Base-by-base conservation (phyloP, 2,113 vertebrate species). In the Origma solitaria region DNA sequence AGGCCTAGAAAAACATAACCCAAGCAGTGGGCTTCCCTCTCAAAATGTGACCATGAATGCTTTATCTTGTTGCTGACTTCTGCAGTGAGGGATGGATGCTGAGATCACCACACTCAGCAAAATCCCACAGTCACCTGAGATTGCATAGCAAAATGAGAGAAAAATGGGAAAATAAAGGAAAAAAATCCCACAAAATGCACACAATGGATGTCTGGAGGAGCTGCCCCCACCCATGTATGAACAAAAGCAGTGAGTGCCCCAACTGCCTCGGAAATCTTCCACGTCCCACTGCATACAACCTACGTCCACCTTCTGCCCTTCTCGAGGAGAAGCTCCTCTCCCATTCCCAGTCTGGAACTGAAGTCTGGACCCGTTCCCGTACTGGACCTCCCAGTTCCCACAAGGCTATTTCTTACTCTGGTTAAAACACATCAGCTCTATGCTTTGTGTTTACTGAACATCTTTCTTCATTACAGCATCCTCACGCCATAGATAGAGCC, bases 121-220 rank as follows among this genome's bases (percentile, higher is more conserved):
- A 72, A 69, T 15, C 71, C 64, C 47, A 21, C 12, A 1, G 3
- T 38, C 70, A 37, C 76, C 71, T 76, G 10, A 15, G 25, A 38
- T 4, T 4, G 3, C 37, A 27, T 0, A 23, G 71, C 2, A 5
- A 57, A 77, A n/a, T 0, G 9, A 35, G 20, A 38, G 37, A 17
- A 47, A 53, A 79, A 60, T 0, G 7, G 58, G 62, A 31, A 69
- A 87, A 94, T 19, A 40, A 60, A 37, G 62, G 28, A 4, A 61
- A 45, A 42, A 62, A 19, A 6, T 9, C 31, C 25, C 51, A 20
- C 13, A 27, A 65, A 92, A 65, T 0, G 12, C 24, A 23, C 21
- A 40, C 18, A 25, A 2, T 1, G 69, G 49, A 10, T 30, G 58
- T 8, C 30, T 23, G 54, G 35, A 80, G 60, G 69, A 75, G 53